A percentile compares a stretch with the other conserved stretches of the same genome.
Conservation (phyloP, 2,797 vertebrate species). For the Oreochromis grahami region DNA sequence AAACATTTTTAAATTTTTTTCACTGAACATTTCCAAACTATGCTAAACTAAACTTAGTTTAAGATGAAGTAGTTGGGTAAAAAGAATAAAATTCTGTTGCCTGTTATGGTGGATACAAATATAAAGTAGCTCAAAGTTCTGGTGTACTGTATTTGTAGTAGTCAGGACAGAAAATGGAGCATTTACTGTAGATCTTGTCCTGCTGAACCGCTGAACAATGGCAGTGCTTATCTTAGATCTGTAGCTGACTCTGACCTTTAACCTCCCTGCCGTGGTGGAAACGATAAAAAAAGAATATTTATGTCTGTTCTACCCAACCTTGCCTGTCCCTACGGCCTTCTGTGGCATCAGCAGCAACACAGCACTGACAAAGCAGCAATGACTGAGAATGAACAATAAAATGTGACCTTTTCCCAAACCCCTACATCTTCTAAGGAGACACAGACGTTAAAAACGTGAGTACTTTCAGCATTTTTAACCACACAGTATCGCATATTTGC, state of each 20-base stretch:
- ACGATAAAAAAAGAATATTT: not conserved
- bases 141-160: not conserved
- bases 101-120: not conserved
- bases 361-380: not conserved
- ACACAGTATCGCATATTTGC: not conserved
- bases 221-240: not conserved
- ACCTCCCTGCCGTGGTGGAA: not conserved
- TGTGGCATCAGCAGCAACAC: not conserved
- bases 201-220: not conserved
- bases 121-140: not conserved
- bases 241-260: not conserved
- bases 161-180: not conserved
- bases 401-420: conserved; percentile 1
- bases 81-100: not conserved
- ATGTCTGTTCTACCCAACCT: not conserved
- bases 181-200: not conserved
- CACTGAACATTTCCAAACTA: not conserved
- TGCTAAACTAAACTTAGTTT: not conserved
- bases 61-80: not conserved
- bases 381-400: not conserved
- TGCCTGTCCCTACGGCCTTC: not conserved
- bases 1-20: not conserved
- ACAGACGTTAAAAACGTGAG: not conserved
- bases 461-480: not conserved
- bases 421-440: not conserved